Evolutionary conservation across 1,140 invertebrate genomes (phyloP).

Genomic region (Eriosoma lanigerum): DNA sequence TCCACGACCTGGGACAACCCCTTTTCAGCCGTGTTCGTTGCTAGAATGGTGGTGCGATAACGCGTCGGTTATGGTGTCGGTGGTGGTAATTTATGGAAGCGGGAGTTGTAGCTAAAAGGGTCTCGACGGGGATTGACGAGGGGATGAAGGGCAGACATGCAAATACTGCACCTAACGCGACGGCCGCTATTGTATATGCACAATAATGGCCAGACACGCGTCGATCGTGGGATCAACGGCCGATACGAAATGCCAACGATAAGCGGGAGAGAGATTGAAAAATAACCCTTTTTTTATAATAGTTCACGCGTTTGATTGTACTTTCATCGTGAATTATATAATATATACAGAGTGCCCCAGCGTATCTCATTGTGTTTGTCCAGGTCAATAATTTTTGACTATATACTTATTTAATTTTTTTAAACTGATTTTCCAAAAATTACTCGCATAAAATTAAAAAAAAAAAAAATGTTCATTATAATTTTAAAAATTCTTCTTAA

Average conservation of each 20-base stretch:
- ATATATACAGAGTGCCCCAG: no score
- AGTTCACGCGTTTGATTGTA: background rate
- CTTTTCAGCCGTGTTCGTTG: background rate
- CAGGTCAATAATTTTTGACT: no score
- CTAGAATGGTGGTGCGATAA: background rate
- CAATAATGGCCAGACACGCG: constrained; percentile 24
- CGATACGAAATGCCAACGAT: no score
- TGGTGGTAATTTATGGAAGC: background rate
- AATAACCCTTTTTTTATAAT: background rate
- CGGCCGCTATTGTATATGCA: background rate
- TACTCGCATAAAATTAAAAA: no score
- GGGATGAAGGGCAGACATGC: constrained; percentile 26
- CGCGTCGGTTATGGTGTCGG: background rate
- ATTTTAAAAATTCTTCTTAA: no score
- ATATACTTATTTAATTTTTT: no score
- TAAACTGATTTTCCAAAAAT: no score
- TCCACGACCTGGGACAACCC: constrained; percentile 47
- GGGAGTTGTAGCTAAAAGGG: no score
- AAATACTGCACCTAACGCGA: background rate
- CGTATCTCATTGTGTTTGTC: no score
- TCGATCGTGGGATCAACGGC: background rate
- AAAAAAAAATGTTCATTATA: no score
- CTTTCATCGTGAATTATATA: no score
- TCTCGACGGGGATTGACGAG: background rate
- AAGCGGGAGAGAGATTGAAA: background rate